Evolutionary conservation across 2,113 vertebrate species (phyloP).

Genomic region (Tursiops truncatus): DNA sequence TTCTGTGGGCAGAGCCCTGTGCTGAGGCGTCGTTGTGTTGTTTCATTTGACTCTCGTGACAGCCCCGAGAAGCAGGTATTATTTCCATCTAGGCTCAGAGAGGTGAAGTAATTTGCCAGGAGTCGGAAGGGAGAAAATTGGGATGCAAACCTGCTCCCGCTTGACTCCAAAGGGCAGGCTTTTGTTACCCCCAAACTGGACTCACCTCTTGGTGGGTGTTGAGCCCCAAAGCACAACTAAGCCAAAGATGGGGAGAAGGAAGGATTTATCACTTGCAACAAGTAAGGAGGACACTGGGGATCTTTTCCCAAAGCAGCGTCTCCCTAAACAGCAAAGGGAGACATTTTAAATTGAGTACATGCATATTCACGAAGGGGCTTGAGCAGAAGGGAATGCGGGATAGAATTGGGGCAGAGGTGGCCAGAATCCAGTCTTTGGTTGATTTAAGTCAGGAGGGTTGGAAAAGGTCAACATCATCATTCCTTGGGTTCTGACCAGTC

Average conservation of each 20-base stretch:
- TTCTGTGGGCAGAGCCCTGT: background rate
- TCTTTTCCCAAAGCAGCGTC: background rate
- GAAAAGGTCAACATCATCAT: background rate
- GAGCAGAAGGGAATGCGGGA: background rate
- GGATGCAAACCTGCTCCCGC: background rate
- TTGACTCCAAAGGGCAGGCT: background rate
- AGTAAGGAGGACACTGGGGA: background rate
- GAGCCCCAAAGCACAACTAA: background rate
- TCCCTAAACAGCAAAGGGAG: background rate
- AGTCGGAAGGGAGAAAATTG: background rate
- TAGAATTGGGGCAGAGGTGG: background rate
- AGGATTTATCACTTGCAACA: background rate
- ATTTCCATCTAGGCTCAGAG: background rate
- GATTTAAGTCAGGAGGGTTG: accelerated
- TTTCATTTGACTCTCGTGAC: background rate
- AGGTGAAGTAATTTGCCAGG: background rate
- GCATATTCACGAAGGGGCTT: background rate
- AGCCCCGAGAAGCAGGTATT: background rate
- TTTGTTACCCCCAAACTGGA: background rate
- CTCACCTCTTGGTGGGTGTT: background rate
- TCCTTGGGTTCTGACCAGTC: background rate
- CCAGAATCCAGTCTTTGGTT: background rate
- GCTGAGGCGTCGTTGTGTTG: background rate
- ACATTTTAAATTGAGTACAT: background rate
- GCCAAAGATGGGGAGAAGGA: too few relatives aligned